These are phyloP conservation scores for Cyphomyrus plagiostoma DNA, from an alignment of 2,113 vertebrate genomes.

Conservation along the genomic window DNA sequence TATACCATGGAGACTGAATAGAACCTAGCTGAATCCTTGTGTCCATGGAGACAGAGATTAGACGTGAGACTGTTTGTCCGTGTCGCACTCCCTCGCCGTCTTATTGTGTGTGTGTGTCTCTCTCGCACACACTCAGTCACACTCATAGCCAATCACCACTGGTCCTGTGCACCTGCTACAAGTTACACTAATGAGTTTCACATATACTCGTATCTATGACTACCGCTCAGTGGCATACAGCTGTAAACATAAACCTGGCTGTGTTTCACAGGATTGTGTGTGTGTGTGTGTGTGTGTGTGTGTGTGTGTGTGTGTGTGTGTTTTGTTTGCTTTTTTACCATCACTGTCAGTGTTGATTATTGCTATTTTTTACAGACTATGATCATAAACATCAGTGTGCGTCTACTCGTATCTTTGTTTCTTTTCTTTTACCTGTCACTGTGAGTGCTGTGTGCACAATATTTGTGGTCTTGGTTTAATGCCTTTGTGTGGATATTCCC, in stretches of 20 bases:
- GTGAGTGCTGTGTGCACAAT: background rate
- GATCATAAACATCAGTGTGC: background rate
- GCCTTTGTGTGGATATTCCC: background rate
- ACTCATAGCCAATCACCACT: background rate
- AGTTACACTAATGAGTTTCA: conserved; percentile 17
- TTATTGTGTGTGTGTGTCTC: background rate
- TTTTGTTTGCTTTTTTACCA: background rate
- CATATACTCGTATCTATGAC: conserved; percentile 16
- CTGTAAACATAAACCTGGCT: background rate
- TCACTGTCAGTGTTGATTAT: background rate
- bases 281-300: no score
- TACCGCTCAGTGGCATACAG: background rate
- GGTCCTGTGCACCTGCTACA: background rate
- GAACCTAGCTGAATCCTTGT: background rate
- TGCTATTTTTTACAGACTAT: background rate
- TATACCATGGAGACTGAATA: background rate
- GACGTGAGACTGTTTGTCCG: background rate
- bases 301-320: no score
- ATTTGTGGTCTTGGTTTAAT: background rate
- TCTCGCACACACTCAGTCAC: background rate
- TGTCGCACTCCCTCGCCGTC: background rate
- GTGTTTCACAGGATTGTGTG: background rate
- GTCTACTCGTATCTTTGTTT: background rate
- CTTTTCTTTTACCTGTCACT: background rate
- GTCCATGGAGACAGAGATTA: conserved; percentile 8